A percentile compares a stretch with the other conserved stretches of the same genome.
phyloP scores from a whole-genome alignment of 1,140 invertebrate genomes.

The Scaptodrosophila lebanonensis region DNA sequence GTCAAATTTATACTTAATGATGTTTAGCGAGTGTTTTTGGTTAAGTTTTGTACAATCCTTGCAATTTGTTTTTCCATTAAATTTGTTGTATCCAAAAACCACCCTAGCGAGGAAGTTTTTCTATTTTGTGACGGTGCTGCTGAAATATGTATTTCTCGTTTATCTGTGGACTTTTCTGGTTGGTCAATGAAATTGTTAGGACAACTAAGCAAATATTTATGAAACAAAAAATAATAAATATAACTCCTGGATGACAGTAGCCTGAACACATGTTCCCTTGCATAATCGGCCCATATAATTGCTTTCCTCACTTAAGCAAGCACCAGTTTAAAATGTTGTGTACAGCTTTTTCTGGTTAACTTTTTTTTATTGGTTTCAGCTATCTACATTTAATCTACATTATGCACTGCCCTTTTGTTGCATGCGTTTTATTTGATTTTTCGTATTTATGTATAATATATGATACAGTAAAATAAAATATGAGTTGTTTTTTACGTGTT shows the following conservation, averaged over 20 bases:
- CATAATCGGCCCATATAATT: not conserved
- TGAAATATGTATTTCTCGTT: too few relatives aligned
- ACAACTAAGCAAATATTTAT: too few relatives aligned
- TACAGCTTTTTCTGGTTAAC: constrained; percentile 39
- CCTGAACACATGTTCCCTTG: too few relatives aligned
- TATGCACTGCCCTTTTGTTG: constrained; percentile 21
- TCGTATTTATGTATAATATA: constrained; percentile 39
- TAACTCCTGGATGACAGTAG: too few relatives aligned
- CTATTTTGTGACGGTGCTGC: too few relatives aligned
- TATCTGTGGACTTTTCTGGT: too few relatives aligned
- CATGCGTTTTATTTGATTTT: constrained; percentile 44
- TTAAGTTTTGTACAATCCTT: constrained; percentile 37
- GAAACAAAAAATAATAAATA: too few relatives aligned
- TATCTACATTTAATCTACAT: constrained; percentile 57
- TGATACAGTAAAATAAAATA: constrained; percentile 56
- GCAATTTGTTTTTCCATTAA: constrained; percentile 24
- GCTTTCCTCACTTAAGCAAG: not conserved
- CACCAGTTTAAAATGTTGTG: constrained; percentile 20
- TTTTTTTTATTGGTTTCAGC: constrained; percentile 41
- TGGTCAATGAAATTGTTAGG: too few relatives aligned
- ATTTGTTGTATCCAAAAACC: too few relatives aligned
- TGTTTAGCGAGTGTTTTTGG: constrained; percentile 14
- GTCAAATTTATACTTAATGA: constrained; percentile 33
- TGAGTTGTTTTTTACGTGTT: constrained; percentile 19
- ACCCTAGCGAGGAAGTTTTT: too few relatives aligned